Evolutionary conservation across 2,797 vertebrate genomes (phyloP), one percentile per base, ranked within the genome.

Genomic region (Iguana delicatissima): DNA sequence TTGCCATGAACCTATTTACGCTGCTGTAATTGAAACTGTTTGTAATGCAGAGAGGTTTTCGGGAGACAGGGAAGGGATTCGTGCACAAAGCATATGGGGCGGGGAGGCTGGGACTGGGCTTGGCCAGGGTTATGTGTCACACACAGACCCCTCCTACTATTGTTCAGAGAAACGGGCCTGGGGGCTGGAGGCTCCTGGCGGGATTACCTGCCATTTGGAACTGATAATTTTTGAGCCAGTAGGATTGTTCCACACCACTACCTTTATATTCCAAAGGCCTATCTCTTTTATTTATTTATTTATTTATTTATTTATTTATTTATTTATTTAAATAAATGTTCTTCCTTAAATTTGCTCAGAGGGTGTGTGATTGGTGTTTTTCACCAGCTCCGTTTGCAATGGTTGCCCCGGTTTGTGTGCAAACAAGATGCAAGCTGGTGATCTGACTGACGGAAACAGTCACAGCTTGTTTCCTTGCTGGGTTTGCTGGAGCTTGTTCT

Each of bases 331-430:
- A 62, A 62, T 20, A 59, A 80, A 73, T 0, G 3, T 82, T 80
- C 80, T 57, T 35, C 85, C 9, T 2, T 1, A 83, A 81, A 80
- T 22, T 1, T 82, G 91, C 89, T 0, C 18, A 0, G 92, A 86
- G 90, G 59, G 87, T 74, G 59, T 57, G 87, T 0, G 0, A 84
- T 93, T 89, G 87, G 91, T 59, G 73, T 52, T 24, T 77, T 59
- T 64, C 92, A 89, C 91, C 0, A 18, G 62, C 92, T 80, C 84
- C 93, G 89, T 89, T 92, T 93, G 62, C 91, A 1, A 38, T 6
- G 3, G 80, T 82, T 95, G 24, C 57, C 80, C 80, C n/a, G 0
- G n/a, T 46, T 86, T 2, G 0, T 1, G 90, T 1, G 90, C 77
- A 1, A 89, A 93, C 72, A 57, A 93, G 73, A 94, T 93, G 4